A percentile compares a stretch with the other conserved stretches of the same genome.
Conservation (phyloP, 2,113 vertebrate species). For the Pachypanchax playfairii region DNA sequence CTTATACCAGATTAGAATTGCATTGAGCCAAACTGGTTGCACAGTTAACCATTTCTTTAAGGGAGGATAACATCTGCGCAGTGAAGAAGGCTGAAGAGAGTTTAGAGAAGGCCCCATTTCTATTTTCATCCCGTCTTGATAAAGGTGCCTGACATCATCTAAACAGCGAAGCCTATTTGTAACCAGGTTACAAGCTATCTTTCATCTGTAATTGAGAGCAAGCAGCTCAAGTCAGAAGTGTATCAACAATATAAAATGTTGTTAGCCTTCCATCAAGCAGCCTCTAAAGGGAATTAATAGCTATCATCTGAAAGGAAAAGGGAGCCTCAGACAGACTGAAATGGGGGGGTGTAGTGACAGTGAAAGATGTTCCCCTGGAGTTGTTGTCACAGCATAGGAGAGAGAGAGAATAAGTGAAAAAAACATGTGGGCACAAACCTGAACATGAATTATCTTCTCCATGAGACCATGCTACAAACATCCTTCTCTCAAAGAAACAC, state of each 20-base stretch:
- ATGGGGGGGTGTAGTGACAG: slow-evolving; percentile 66
- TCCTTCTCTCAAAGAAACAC: slow-evolving; percentile 1
- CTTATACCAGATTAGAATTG: slow-evolving; percentile 62
- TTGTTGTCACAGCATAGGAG: slow-evolving; percentile 63
- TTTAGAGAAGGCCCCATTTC: slow-evolving; percentile 50
- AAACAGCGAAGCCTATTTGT: slow-evolving; percentile 77
- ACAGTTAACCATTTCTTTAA: slow-evolving; percentile 72
- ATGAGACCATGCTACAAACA: slow-evolving; percentile 8
- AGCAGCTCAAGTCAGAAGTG: slow-evolving; percentile 76
- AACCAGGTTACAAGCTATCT: slow-evolving; percentile 83
- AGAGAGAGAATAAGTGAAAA: slow-evolving; percentile 29
- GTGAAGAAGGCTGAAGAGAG: slow-evolving; percentile 36
- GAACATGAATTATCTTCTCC: slow-evolving; percentile 11
- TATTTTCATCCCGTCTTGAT: slow-evolving; percentile 72
- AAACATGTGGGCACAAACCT: slow-evolving; percentile 8
- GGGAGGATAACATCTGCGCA: slow-evolving; percentile 49
- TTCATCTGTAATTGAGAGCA: slow-evolving; percentile 79
- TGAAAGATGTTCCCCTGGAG: slow-evolving; percentile 70
- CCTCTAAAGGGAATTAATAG: slow-evolving; percentile 80
- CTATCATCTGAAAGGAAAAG: slow-evolving; percentile 71
- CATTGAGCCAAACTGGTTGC: slow-evolving; percentile 57
- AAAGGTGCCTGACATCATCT: slow-evolving; percentile 81
- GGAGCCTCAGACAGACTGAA: slow-evolving; percentile 58
- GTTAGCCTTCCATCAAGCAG: slow-evolving; percentile 81
- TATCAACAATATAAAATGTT: slow-evolving; percentile 80